Evolutionary conservation across 1,140 invertebrate species (phyloP).

Genomic region (Trichonephila clavipes): DNA sequence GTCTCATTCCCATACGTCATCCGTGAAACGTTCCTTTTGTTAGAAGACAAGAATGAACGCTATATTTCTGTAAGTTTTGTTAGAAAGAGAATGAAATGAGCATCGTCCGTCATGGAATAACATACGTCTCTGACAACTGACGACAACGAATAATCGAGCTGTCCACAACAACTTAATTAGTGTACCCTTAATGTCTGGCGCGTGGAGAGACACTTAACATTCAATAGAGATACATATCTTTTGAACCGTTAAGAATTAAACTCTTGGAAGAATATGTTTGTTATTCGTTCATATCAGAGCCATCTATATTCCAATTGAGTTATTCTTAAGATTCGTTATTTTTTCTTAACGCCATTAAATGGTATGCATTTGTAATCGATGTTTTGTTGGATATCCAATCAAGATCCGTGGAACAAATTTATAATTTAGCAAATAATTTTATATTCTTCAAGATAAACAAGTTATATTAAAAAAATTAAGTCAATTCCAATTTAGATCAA

Average conservation of each 20-base stretch:
- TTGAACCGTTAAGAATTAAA: slow-evolving; percentile 26
- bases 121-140: slow-evolving; percentile 31
- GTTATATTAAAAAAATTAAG: too few relatives aligned
- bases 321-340: too few relatives aligned
- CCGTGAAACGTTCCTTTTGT: slow-evolving; percentile 30
- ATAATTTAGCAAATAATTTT: too few relatives aligned
- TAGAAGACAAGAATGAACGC: slow-evolving; percentile 1
- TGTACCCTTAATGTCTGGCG: background rate
- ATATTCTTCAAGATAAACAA: too few relatives aligned
- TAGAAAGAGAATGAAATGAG: background rate
- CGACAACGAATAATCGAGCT: slow-evolving; percentile 42
- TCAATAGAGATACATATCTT: background rate
- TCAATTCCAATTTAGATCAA: too few relatives aligned
- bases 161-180: slow-evolving; percentile 44
- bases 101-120: slow-evolving; percentile 35
- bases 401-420: too few relatives aligned
- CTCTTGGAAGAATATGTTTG: background rate
- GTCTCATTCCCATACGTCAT: background rate
- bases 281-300: background rate
- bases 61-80: slow-evolving; percentile 1
- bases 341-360: too few relatives aligned
- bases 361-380: too few relatives aligned
- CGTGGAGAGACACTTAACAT: background rate
- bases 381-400: too few relatives aligned
- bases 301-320: too few relatives aligned